Conservation (phyloP, 2,888 invertebrate species). For the Geophilus truncorum region DNA sequence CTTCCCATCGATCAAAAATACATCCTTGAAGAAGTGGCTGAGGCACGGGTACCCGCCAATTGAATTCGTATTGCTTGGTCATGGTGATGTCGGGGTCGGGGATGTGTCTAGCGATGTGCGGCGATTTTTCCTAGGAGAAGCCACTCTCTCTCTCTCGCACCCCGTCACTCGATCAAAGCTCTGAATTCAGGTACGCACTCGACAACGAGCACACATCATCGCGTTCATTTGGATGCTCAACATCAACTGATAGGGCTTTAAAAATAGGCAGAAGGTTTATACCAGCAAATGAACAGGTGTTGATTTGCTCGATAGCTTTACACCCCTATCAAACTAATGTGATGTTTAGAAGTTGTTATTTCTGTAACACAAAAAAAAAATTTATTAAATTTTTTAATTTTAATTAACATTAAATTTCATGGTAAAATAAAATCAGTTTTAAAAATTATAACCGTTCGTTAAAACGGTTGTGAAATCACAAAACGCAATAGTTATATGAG, state of each 20-base stretch:
- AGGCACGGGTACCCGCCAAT: conserved; percentile 95
- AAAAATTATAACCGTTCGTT: no score
- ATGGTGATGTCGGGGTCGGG: conserved; percentile 53
- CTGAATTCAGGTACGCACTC: conserved; percentile 3
- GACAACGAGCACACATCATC: conserved; percentile 2
- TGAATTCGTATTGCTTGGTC: conserved; percentile 98
- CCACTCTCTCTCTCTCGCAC: not conserved
- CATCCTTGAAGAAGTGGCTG: conserved; percentile 77
- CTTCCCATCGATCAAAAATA: conserved; percentile 95
- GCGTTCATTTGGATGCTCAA: conserved; percentile 8
- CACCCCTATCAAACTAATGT: not conserved
- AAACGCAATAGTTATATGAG: not conserved
- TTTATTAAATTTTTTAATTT: no score
- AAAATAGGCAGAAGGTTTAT: not conserved
- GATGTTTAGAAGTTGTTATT: not conserved
- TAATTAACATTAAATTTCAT: no score
- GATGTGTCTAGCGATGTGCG: not conserved
- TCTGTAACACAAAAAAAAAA: not conserved
- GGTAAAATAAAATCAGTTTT: no score
- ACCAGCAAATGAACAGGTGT: conserved; percentile 21
- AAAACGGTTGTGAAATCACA: not conserved
- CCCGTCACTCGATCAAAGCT: not conserved
- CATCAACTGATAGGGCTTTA: conserved; percentile 24
- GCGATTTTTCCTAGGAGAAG: not conserved
- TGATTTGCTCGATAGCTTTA: not conserved